A percentile compares a stretch with the other conserved stretches of the same genome.
Evolutionary conservation across 2,113 vertebrate species (phyloP).

Genomic region (Bettongia penicillata): DNA sequence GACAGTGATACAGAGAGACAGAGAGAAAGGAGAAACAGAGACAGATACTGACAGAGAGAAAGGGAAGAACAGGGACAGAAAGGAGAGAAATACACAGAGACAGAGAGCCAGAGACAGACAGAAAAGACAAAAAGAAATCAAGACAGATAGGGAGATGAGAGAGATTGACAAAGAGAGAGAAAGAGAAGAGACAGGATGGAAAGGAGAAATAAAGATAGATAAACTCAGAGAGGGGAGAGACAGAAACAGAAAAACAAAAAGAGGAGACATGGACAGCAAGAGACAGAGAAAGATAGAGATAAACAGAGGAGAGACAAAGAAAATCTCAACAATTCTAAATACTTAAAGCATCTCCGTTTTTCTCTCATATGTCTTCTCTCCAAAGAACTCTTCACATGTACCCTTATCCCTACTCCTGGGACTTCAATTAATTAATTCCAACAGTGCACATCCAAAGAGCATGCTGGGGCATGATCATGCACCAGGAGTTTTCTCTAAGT

Average conservation of each 20-base stretch:
- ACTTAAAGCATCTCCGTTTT: not conserved
- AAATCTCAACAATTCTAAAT: not conserved
- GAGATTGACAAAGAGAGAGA: not conserved
- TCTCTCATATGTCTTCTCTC: not conserved
- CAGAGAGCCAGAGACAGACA: too few species aligned
- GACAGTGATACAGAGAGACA: too few species aligned
- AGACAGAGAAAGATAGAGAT: not conserved
- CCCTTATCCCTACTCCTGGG: not conserved
- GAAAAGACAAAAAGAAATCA: not conserved
- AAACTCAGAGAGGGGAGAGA: not conserved
- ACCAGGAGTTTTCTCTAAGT: not conserved
- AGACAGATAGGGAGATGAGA: not conserved
- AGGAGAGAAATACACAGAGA: too few species aligned
- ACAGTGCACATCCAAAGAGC: not conserved
- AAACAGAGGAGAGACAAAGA: not conserved
- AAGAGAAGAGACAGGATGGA: not conserved
- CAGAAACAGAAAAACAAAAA: not conserved
- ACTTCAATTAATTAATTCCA: slow-evolving; percentile 10
- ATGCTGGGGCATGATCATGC: not conserved
- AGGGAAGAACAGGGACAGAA: too few species aligned
- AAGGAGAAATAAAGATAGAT: too few species aligned
- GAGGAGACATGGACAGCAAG: too few species aligned
- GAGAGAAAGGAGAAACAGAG: too few species aligned
- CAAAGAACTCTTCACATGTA: not conserved
- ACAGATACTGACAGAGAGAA: not conserved